Base-by-base conservation (phyloP, 2,888 invertebrate genomes). In the Odontothrips loti region DNA sequence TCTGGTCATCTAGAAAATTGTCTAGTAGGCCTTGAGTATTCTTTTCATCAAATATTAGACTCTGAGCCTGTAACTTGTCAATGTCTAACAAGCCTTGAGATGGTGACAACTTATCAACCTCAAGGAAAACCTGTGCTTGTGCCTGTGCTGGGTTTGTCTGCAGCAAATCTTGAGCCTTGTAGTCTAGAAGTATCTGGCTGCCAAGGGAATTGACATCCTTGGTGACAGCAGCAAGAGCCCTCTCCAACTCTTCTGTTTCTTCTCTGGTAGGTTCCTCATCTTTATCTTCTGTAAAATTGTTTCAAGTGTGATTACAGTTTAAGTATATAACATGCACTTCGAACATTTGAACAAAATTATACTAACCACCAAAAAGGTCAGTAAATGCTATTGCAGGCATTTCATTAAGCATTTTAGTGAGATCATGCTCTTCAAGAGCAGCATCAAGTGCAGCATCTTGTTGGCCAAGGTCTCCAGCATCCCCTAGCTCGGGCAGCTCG, bases 191-290 rank as follows among this genome's bases (percentile, higher is more conserved):
- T 12, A 75, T 75, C 23, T 75, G 68, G 27, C 68, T 75, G 23
- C 68, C 68, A 87, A 93, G 87, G 82, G 92, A 92, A 87, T 92
- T 91, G 29, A 93, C 91, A 86, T 92, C 92, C 86, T 92, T 92
- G 86, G 93, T 93, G 79, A 94, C 94, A 80, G 92, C 92, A 84
- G 93, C 94, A 83, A 96, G 88, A 12, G 96, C 96, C 82, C 96
- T 92, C 86, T 96, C 96, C 85, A 96, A 88, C 87, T 96, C 96
- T 84, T 96, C 96, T 58, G 95, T 93, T 87, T 96, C 96, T 86
- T 47, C 79, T 79, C 48, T 79, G 29, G 48, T 79, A 1, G 47
- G 68, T 27, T 75, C 68, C 27, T 12, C 23, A 27, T 27, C 27
- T 75, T 75, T 75, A 27, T 75, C 68, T 27, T 75, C 58, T 17